Percentiles rank a stretch among this genome's conserved stretches.
These are phyloP conservation scores for Dexiosoma caninum DNA, from an alignment of 2,888 invertebrate genomes.

Conservation along the genomic window DNA sequence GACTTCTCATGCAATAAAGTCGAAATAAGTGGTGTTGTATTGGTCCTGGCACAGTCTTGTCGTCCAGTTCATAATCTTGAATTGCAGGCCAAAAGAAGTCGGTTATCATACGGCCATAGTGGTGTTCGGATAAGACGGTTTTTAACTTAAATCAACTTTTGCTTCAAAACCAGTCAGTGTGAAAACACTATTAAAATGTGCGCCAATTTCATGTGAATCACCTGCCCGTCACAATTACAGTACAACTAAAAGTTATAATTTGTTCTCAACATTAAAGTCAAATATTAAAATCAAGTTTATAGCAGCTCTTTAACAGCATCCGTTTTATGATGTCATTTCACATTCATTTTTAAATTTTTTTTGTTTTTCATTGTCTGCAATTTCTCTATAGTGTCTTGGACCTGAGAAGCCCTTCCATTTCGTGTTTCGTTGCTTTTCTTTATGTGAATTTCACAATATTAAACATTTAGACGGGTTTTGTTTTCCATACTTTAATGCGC, in stretches of 20 bases:
- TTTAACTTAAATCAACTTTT: too few relatives aligned
- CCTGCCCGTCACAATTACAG: background rate
- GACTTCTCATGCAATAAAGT: too few relatives aligned
- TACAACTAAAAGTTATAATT: background rate
- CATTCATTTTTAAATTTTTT: background rate
- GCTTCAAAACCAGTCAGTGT: too few relatives aligned
- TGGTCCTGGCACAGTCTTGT: too few relatives aligned
- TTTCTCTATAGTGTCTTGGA: background rate
- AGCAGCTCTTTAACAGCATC: slow-evolving; percentile 55
- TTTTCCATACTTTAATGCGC: slow-evolving; percentile 25
- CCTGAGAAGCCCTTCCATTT: slow-evolving; percentile 9
- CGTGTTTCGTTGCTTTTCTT: background rate
- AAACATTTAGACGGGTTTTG: slow-evolving; percentile 26
- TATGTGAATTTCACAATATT: background rate
- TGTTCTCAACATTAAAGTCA: slow-evolving; percentile 19
- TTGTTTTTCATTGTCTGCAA: too few relatives aligned
- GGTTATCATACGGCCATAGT: too few relatives aligned
- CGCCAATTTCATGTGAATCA: too few relatives aligned
- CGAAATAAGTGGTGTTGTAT: too few relatives aligned
- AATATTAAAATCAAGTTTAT: slow-evolving; percentile 38
- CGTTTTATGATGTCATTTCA: slow-evolving; percentile 45
- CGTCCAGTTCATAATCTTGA: too few relatives aligned
- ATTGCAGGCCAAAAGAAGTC: too few relatives aligned
- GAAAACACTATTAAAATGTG: too few relatives aligned
- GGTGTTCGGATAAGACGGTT: too few relatives aligned